Conservation (phyloP, 2,113 vertebrate genomes). For the Columba livia region DNA sequence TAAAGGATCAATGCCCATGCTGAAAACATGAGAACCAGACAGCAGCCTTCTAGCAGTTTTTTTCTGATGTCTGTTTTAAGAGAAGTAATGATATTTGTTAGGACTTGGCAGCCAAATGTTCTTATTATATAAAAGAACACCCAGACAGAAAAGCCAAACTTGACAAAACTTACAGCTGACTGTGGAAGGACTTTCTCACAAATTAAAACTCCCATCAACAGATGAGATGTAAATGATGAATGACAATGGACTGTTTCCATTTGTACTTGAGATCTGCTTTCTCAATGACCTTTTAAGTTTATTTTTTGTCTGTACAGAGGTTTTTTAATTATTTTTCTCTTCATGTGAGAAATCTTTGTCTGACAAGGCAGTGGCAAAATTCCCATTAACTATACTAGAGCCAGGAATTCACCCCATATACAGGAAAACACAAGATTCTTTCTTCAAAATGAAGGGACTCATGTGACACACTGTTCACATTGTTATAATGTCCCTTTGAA, state of each 20-base stretch:
- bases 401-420: background rate
- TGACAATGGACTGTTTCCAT: constrained; percentile 33
- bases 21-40: constrained; percentile 6
- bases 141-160: constrained; percentile 18
- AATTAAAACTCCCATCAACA: constrained; percentile 25
- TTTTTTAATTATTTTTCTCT: constrained; percentile 40
- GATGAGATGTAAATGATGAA: constrained; percentile 45
- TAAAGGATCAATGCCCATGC: background rate
- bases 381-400: background rate
- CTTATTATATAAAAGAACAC: constrained; percentile 10
- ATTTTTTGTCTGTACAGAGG: constrained; percentile 20
- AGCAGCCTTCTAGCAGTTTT: background rate
- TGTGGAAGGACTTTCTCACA: constrained; percentile 15
- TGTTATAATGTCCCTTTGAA: constrained; percentile 32
- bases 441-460: background rate
- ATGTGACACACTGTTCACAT: constrained; percentile 27
- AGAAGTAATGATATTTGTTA: constrained; percentile 17
- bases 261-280: constrained; percentile 20
- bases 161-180: background rate
- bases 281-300: constrained; percentile 41
- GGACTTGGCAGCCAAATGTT: constrained; percentile 22
- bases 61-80: background rate
- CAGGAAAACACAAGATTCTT: constrained; percentile 16
- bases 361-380: constrained; percentile 38
- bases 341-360: constrained; percentile 25